Conservation (phyloP, 2,113 vertebrate species). For the Baryphthengus martii region DNA sequence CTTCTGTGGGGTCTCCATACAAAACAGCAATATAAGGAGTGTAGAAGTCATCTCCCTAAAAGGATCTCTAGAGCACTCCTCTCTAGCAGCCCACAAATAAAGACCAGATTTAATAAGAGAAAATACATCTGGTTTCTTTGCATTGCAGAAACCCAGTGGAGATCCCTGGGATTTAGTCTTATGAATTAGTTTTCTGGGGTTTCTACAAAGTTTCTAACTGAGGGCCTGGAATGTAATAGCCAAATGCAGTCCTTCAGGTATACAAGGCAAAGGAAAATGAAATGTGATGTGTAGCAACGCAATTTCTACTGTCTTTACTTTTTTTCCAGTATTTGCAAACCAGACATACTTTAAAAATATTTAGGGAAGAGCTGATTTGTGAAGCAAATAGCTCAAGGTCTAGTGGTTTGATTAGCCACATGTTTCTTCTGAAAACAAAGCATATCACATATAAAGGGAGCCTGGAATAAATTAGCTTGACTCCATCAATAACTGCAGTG, state of each 20-base stretch:
- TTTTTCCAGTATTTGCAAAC: neutral
- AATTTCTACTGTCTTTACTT: neutral
- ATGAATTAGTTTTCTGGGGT: neutral
- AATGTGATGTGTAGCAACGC: neutral
- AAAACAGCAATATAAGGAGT: neutral
- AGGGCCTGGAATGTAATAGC: neutral
- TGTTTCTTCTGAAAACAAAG: slow-evolving; percentile 6
- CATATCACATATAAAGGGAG: neutral
- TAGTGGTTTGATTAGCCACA: neutral
- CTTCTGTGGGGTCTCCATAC: neutral
- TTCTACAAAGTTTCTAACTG: neutral
- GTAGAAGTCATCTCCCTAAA: neutral
- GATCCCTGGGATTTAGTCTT: neutral
- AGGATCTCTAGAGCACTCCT: neutral
- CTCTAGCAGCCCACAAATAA: neutral
- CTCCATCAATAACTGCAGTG: neutral
- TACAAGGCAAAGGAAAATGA: neutral
- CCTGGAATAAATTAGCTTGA: slow-evolving; percentile 7
- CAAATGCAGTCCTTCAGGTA: neutral
- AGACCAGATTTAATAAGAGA: neutral
- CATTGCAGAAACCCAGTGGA: neutral
- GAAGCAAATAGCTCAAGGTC: neutral
- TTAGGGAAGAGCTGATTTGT: neutral
- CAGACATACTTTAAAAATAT: neutral
- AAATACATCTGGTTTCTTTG: neutral